phyloP scores from a whole-genome alignment of 2,113 vertebrate species.

The Aspiorhynchus laticeps region DNA sequence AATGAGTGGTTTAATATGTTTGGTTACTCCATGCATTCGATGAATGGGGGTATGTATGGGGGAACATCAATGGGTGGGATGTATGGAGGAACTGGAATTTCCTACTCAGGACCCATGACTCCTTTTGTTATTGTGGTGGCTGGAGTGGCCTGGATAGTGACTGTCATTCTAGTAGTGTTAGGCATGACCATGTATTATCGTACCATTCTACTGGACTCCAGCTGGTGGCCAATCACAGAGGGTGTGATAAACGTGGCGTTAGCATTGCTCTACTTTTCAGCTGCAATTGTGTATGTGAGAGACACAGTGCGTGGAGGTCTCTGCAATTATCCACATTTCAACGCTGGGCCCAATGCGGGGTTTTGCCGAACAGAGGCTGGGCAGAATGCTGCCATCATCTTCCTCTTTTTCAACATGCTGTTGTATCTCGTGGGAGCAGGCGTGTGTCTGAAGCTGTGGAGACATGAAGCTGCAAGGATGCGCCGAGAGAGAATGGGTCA shows the following conservation, averaged over 20 bases:
- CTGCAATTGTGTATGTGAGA: conserved; percentile 86
- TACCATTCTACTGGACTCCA: conserved; percentile 90
- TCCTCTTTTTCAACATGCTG: conserved; percentile 85
- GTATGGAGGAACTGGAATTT: conserved; percentile 72
- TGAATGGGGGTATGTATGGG: conserved; percentile 70
- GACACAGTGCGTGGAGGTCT: conserved; percentile 90
- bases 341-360: conserved; percentile 79
- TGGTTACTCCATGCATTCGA: conserved; percentile 82
- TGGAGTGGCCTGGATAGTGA: conserved; percentile 85
- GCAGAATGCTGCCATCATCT: conserved; percentile 88
- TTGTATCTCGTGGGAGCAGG: conserved; percentile 84
- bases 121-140: conserved; percentile 88
- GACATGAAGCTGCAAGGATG: conserved; percentile 85
- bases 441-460: conserved; percentile 89
- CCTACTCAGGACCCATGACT: conserved; percentile 88
- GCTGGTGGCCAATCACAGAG: conserved; percentile 94
- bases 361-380: conserved; percentile 92
- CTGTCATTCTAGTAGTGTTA: conserved; percentile 85
- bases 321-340: conserved; percentile 85
- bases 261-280: conserved; percentile 84
- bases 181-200: conserved; percentile 95
- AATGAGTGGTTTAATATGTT: conserved; percentile 95
- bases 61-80: conserved; percentile 54
- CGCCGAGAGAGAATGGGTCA: conserved; percentile 75
- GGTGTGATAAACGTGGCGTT: conserved; percentile 84